These are phyloP conservation scores for Apis dorsata DNA, from an alignment of 1,140 invertebrate genomes.

Conservation along the genomic window DNA sequence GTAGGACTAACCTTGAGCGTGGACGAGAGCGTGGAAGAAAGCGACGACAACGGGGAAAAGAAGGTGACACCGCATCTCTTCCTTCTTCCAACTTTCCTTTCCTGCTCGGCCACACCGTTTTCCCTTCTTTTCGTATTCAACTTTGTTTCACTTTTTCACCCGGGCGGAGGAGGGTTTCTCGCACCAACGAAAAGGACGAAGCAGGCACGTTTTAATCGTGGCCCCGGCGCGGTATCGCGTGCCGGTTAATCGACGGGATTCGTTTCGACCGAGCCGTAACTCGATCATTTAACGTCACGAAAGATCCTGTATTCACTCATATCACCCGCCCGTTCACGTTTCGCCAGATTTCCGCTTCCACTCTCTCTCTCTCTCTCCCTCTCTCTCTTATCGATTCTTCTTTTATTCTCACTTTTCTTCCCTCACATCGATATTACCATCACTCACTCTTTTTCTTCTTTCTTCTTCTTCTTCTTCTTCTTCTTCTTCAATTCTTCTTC, in stretches of 20 bases:
- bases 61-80: constrained; percentile 73
- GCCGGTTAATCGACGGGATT: constrained; percentile 51
- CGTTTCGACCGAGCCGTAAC: constrained; percentile 40
- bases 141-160: constrained; percentile 52
- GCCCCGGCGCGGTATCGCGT: constrained; percentile 44
- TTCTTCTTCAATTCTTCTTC: too few relatives aligned
- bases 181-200: neutral
- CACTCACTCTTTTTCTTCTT: neutral
- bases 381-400: neutral
- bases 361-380: neutral
- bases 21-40: constrained; percentile 68
- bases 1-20: constrained; percentile 76
- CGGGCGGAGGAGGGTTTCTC: neutral
- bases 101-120: constrained; percentile 16
- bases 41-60: constrained; percentile 69
- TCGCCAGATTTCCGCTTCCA: neutral
- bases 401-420: neutral
- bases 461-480: too few relatives aligned
- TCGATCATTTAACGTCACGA: constrained; percentile 59
- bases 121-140: constrained; percentile 57
- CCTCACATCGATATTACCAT: too few relatives aligned
- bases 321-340: constrained; percentile 41
- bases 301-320: constrained; percentile 54
- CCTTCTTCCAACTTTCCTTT: constrained; percentile 64
- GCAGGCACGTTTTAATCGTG: constrained; percentile 29